Base-by-base conservation (phyloP, 2,888 invertebrate genomes). In the Drosophila recens region DNA sequence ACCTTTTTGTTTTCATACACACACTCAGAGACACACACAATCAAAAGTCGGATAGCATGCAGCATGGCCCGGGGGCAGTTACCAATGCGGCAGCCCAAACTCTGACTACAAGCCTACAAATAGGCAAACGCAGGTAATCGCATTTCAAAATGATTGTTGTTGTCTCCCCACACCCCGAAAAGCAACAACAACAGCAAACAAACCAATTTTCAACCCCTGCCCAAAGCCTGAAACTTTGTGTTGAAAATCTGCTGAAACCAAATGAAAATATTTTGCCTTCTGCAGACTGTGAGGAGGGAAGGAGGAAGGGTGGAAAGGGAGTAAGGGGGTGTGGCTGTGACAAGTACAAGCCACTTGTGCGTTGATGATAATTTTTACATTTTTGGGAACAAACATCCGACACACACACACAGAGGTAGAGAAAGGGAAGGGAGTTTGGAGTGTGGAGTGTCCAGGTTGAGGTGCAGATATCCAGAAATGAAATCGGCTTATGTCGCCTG, bases 401-500 rank as follows among this genome's bases (percentile, higher is more conserved):
- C 54, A 34, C 34, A 17, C 36, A 30, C 38, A 42, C 20, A 2
- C 17, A 15, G 27, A 5, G 23, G 27, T n/a, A 2, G 8, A 36
- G 42, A 17, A 27, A 3, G 34, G 5, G 33, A 23, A 13, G 11
- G 51, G 36, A 10, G 10, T 52, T 13, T 52, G 66, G 49, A 57
- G 62, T 59, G 70, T 42, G 51, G 61, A 76, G 36, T 58, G 36
- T 20, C 23, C 23, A 53, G 40, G 20, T 58, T 38, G 48, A 58
- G 85, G 13, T 59, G 5, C 51, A 59, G 59, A 89, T 84, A 84
- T 30, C 30, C 38, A 2, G 38, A 38, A 33, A 33, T 82, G 80
- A 92, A 92, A 92, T 90, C 92, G 92, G 92, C 92, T 92, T 92
- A 92, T 91, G 92, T 91, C 91, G 87, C 86, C 89, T 70, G 74